Conservation (phyloP, 1,140 invertebrate genomes). For the Ephestia elutella region DNA sequence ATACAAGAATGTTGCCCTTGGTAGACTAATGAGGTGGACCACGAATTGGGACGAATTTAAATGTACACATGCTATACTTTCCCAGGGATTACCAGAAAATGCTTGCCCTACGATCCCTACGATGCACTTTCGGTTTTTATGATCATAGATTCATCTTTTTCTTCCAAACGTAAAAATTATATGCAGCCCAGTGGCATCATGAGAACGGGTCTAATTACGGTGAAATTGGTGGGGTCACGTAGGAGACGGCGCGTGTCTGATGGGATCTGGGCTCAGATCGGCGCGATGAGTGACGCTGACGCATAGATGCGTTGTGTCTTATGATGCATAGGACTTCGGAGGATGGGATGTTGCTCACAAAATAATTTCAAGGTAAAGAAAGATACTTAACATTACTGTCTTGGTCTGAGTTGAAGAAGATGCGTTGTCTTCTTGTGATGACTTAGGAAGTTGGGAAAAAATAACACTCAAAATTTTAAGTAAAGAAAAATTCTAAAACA, state of each 20-base stretch:
- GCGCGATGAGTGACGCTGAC: neutral
- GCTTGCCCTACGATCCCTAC: neutral
- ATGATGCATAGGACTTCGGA: neutral
- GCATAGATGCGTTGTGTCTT: neutral
- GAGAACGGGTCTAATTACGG: constrained; percentile 65
- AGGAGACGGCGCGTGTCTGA: constrained; percentile 13
- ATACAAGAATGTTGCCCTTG: too few relatives aligned
- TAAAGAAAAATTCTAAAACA: too few relatives aligned
- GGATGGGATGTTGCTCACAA: neutral
- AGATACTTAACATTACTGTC: too few relatives aligned
- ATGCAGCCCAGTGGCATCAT: constrained; percentile 28
- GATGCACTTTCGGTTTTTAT: constrained; percentile 9
- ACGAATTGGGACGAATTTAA: too few relatives aligned
- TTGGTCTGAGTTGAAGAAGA: too few relatives aligned
- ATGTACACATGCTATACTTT: too few relatives aligned
- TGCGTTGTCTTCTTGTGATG: too few relatives aligned
- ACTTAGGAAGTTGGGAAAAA: too few relatives aligned
- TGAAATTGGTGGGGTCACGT: constrained; percentile 56
- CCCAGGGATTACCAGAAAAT: neutral
- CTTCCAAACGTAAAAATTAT: neutral
- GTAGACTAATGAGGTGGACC: too few relatives aligned
- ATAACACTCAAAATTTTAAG: too few relatives aligned
- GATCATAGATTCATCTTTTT: constrained; percentile 3
- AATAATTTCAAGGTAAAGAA: neutral
- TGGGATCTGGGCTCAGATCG: neutral